A percentile compares a stretch with the other conserved stretches of the same genome.
phyloP scores from a whole-genome alignment of 2,797 vertebrate genomes.

The Neopelma chrysocephalum region DNA sequence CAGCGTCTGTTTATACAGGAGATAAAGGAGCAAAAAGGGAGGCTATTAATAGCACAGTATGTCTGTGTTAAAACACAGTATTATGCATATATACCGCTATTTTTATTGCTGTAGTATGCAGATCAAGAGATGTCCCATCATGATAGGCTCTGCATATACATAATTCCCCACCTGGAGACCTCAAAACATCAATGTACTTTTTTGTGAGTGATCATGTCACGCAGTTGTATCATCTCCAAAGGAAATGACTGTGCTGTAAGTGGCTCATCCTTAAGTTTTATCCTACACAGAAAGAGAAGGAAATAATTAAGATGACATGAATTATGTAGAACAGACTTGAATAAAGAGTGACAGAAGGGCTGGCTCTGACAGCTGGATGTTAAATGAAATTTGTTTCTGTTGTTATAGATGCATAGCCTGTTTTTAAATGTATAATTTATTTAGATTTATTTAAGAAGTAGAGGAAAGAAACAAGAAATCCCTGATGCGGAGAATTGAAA shows the following conservation, averaged over 20 bases:
- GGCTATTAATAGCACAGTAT: not conserved
- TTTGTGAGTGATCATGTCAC: not conserved
- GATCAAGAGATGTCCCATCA: not conserved
- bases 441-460: constrained; percentile 52
- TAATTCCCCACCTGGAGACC: not conserved
- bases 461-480: constrained; percentile 45
- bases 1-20: not conserved
- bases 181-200: not conserved
- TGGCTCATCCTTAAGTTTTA: not conserved
- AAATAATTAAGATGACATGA: constrained; percentile 62
- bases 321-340: constrained; percentile 59
- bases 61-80: not conserved
- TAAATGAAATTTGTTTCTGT: constrained; percentile 62
- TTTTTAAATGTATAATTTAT: constrained; percentile 61
- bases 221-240: not conserved
- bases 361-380: constrained; percentile 62
- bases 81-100: not conserved
- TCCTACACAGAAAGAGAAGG: constrained; percentile 26
- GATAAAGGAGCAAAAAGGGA: not conserved
- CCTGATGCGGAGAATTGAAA: constrained; percentile 45
- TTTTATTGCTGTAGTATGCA: not conserved
- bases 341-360: constrained; percentile 54
- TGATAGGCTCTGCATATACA: not conserved
- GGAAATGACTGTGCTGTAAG: constrained; percentile 1
- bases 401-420: constrained; percentile 47